These are phyloP conservation scores for Lamellibrachia luymesi DNA, from an alignment of 1,140 invertebrate species.

Conservation along the genomic window DNA sequence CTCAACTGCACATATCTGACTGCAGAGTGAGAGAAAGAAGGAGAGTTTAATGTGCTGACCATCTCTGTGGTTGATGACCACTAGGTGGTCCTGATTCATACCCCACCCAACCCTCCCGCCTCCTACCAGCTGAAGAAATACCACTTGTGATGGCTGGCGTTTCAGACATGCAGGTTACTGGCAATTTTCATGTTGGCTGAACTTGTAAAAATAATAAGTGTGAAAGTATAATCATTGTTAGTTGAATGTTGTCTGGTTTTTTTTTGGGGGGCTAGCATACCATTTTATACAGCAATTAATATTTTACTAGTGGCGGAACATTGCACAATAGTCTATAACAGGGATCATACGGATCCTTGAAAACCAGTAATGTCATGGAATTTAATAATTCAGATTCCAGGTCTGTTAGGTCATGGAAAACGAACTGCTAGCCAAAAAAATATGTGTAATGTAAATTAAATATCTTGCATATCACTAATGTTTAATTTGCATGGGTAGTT, in stretches of 20 bases:
- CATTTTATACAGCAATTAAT: not conserved
- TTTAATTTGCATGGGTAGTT: too few relatives aligned
- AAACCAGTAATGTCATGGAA: too few relatives aligned
- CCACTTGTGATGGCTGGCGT: not conserved
- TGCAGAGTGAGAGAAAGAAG: not conserved
- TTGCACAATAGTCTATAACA: too few relatives aligned
- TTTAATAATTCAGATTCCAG: too few relatives aligned
- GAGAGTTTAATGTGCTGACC: not conserved
- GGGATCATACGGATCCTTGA: too few relatives aligned
- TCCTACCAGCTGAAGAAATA: not conserved
- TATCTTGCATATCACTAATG: too few relatives aligned
- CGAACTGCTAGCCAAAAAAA: too few relatives aligned
- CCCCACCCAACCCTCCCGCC: too few relatives aligned
- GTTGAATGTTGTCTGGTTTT: not conserved
- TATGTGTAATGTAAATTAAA: too few relatives aligned
- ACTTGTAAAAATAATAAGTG: not conserved
- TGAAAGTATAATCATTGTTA: not conserved
- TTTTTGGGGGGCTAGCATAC: not conserved
- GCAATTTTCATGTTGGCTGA: not conserved
- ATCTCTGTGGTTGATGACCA: not conserved
- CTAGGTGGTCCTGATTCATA: not conserved
- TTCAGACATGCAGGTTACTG: not conserved
- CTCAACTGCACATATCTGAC: not conserved
- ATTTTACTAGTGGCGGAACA: not conserved
- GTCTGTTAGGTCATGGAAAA: too few relatives aligned